These are phyloP conservation scores for Capitulum mitella DNA, from an alignment of 2,888 invertebrate genomes.

Conservation along the genomic window DNA sequence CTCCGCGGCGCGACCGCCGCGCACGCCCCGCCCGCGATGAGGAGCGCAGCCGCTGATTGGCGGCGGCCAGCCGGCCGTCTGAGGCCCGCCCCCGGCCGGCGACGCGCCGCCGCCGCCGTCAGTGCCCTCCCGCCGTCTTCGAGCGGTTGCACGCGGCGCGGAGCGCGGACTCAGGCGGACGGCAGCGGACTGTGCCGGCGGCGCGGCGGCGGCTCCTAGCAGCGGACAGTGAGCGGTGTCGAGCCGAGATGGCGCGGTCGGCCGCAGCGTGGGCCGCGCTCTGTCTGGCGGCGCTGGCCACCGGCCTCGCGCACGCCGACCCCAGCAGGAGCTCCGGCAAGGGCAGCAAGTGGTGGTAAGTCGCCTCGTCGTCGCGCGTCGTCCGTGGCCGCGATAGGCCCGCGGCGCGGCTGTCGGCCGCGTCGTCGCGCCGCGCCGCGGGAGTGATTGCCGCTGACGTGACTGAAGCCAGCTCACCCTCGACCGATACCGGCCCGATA, in stretches of 20 bases:
- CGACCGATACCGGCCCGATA: not conserved
- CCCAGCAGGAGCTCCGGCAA: conserved; percentile 11
- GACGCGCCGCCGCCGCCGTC: conserved; percentile 7
- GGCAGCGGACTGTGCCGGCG: not conserved
- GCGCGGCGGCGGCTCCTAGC: not conserved
- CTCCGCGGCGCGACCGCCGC: not conserved
- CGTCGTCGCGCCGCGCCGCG: not conserved
- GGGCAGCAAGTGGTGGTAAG: conserved; percentile 25
- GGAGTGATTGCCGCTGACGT: not conserved
- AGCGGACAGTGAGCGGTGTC: not conserved
- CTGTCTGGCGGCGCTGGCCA: not conserved
- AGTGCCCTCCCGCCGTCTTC: not conserved
- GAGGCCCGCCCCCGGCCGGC: not conserved
- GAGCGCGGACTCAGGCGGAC: not conserved
- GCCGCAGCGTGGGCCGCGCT: not conserved
- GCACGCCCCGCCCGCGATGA: not conserved
- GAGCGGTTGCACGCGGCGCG: not conserved
- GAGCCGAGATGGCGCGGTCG: not conserved
- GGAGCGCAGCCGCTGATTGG: conserved; percentile 19
- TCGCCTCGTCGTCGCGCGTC: too few species aligned
- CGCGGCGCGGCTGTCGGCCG: too few species aligned
- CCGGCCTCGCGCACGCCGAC: not conserved
- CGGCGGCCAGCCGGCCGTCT: not conserved
- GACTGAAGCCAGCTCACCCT: not conserved
- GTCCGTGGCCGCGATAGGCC: too few species aligned